These are phyloP conservation scores for Albula goreensis DNA, from an alignment of 2,113 vertebrate genomes.

Conservation along the genomic window DNA sequence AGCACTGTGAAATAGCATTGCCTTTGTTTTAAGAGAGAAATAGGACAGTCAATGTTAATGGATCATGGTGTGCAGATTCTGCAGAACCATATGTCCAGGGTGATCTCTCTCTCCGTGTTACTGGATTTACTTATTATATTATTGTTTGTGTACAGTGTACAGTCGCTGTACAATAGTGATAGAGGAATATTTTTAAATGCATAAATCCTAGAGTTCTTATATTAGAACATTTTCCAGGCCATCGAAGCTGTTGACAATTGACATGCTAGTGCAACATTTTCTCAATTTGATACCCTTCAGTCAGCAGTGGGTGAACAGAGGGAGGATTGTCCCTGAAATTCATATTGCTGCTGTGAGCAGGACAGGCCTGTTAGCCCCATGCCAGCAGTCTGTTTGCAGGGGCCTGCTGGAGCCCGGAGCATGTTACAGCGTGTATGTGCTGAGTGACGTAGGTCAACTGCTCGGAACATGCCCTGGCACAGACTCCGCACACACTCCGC, in stretches of 20 bases:
- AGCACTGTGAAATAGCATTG: neutral
- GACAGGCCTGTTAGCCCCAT: neutral
- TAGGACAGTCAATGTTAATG: neutral
- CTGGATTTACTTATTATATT: too few relatives aligned
- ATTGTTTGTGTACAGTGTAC: too few relatives aligned
- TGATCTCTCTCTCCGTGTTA: neutral
- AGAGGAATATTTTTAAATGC: neutral
- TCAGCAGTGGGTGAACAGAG: neutral
- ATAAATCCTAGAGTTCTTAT: neutral
- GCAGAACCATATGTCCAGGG: neutral
- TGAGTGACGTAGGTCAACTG: neutral
- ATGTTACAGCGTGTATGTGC: neutral
- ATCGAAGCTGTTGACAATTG: neutral
- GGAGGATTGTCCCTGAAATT: neutral
- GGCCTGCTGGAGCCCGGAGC: neutral
- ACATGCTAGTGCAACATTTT: neutral
- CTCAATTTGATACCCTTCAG: neutral
- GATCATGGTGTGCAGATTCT: neutral
- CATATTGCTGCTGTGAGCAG: neutral
- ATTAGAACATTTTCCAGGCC: neutral
- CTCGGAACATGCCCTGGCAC: neutral
- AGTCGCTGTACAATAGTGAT: neutral
- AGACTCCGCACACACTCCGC: neutral
- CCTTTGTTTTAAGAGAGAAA: slow-evolving; percentile 23
- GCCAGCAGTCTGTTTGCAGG: neutral